Base-by-base conservation (phyloP, 2,797 vertebrate species). In the Todus mexicanus region DNA sequence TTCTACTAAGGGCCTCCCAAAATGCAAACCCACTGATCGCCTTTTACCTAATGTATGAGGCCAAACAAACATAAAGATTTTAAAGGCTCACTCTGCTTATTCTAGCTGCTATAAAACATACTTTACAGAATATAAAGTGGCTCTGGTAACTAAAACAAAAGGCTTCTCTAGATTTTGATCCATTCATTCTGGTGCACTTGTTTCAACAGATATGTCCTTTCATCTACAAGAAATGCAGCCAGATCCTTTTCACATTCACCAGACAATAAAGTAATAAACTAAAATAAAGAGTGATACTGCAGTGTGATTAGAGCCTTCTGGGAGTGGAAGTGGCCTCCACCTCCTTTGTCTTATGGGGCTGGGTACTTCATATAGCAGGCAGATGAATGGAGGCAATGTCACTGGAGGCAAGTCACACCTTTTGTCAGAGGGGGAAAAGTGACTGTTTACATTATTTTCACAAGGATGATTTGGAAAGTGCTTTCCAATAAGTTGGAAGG, bases 221-320 rank as follows among this genome's bases (percentile, higher is more conserved):
- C 22, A 31, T 57, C n/a, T 22, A 12, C 1, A 1, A 86, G 56
- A 84, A 94, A 61, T 37, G 61, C 66, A 71, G 38, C 38, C 48
- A 40, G 53, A 86, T 81, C 33, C 50, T 40, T 91, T 87, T 92
- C 71, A 81, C 61, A 16, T 89, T 84, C 43, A 83, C 43, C 48
- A 61, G 71, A 73, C 64, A 91, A 81, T 84, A 93, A 90, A 86
- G 83, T 47, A 91, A 94, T 92, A 86, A 93, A 90, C 48, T 10
- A 68, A 91, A 90, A 84, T 93, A 92, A 91, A 91, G 68, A 60
- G 70, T 71, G 57, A 79, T 90, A 37, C 48, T 80, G 33, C 66
- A 68, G 26, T 31, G 77, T 47, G 80, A 68, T 57, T 56, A 82
- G 70, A 91, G 68, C n/a, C 56, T 93, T 93, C 64, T 20, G 60